Evolutionary conservation across 2,797 vertebrate species (phyloP).

Genomic region (Myotis pilosus): DNA sequence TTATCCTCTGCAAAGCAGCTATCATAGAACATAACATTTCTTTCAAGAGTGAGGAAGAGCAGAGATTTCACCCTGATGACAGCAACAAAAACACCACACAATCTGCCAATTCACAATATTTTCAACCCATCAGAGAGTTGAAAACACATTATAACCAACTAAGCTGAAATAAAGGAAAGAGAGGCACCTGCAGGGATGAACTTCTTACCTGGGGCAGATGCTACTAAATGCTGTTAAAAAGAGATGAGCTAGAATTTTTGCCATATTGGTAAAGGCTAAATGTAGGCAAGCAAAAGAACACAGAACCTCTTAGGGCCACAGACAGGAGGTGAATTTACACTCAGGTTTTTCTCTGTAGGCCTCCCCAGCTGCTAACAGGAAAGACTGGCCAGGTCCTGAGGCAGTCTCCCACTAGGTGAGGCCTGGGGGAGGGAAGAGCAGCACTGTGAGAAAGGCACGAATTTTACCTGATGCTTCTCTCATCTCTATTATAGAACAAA

Average conservation of each 20-base stretch:
- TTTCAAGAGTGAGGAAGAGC: neutral
- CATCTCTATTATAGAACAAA: neutral
- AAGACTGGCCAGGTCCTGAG: neutral
- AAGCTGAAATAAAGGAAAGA: neutral
- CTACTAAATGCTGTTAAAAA: neutral
- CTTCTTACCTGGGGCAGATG: neutral
- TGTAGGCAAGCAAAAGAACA: neutral
- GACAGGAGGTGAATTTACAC: neutral
- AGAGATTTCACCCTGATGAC: neutral
- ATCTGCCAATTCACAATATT: neutral
- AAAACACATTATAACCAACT: neutral
- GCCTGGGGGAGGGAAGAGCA: neutral
- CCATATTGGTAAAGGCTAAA: neutral
- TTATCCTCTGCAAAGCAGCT: neutral
- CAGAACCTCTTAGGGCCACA: neutral
- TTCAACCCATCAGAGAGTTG: neutral
- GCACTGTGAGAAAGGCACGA: neutral
- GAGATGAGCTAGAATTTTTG: slow-evolving; percentile 1
- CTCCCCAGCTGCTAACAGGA: neutral
- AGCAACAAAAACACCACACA: neutral
- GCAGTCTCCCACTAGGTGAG: neutral
- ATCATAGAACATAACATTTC: neutral
- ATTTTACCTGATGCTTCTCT: neutral
- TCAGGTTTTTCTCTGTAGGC: neutral
- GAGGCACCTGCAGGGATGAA: neutral